Percentiles rank a stretch among this genome's conserved stretches.
Conservation (phyloP, 2,113 vertebrate species). For the Myxocyprinus asiaticus region DNA sequence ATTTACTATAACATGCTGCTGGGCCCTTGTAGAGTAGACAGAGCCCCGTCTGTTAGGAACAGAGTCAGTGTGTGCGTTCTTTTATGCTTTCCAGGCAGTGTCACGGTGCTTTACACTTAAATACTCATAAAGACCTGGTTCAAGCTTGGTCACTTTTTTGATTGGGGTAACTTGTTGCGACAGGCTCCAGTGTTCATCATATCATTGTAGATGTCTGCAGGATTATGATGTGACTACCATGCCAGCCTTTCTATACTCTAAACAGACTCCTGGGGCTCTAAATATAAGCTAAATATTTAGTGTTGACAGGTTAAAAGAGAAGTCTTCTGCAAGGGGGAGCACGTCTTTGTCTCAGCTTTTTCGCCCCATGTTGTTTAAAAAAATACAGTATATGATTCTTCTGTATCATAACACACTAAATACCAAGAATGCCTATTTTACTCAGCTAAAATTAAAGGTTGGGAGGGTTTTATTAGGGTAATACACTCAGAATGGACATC, state of each 20-base stretch:
- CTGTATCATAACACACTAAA: too few species aligned
- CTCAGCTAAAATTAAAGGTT: too few species aligned
- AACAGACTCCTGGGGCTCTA: constrained; percentile 7
- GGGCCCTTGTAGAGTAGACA: constrained; percentile 36
- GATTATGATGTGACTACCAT: constrained; percentile 62
- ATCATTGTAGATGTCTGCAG: constrained; percentile 62
- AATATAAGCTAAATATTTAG: constrained; percentile 53
- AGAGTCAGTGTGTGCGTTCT: constrained; percentile 1
- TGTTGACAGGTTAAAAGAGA: constrained; percentile 55
- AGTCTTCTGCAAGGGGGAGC: constrained; percentile 41
- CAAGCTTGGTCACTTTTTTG: constrained; percentile 49
- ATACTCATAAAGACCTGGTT: constrained; percentile 42
- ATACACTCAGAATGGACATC: too few species aligned
- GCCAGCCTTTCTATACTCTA: constrained; percentile 56
- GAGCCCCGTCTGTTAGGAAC: constrained; percentile 29
- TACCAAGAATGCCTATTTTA: too few species aligned
- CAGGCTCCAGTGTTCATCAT: constrained; percentile 74
- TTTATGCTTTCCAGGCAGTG: constrained; percentile 42
- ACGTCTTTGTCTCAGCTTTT: not conserved
- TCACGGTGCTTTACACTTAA: constrained; percentile 55
- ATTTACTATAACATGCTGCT: constrained; percentile 55
- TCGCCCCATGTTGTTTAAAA: constrained; percentile 1
- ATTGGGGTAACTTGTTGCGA: constrained; percentile 64
- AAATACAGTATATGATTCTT: too few species aligned
- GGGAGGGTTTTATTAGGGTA: too few species aligned